A percentile compares a stretch with the other conserved stretches of the same genome.
These are phyloP conservation scores for Danio choprae DNA, from an alignment of 2,797 vertebrate genomes.

Conservation along the genomic window DNA sequence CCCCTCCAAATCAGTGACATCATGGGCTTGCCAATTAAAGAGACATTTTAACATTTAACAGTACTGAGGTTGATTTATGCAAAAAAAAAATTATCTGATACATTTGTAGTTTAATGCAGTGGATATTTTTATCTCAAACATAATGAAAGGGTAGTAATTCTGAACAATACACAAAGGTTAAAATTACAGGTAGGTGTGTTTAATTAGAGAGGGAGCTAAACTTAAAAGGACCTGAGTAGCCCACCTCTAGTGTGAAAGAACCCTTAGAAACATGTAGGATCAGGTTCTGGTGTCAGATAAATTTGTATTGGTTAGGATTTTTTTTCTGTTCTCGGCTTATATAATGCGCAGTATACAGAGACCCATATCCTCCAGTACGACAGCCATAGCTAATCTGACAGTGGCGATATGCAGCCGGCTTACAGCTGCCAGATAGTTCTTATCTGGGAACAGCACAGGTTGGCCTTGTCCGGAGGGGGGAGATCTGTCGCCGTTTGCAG, in stretches of 20 bases:
- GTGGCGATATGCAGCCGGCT: constrained; percentile 44
- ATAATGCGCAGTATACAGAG: constrained; percentile 7
- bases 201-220: no score
- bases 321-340: not conserved
- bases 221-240: no score
- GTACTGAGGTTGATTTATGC: no score
- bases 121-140: no score
- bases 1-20: no score
- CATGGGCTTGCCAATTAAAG: no score
- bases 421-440: constrained; percentile 54
- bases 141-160: no score
- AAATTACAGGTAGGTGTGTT: no score
- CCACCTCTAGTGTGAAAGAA: not conserved
- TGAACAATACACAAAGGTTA: no score
- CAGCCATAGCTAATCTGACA: constrained; percentile 19
- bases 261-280: not conserved
- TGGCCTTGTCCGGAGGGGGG: constrained; percentile 58
- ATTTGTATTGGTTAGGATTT: not conserved
- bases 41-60: no score
- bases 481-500: constrained; percentile 55
- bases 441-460: constrained; percentile 61
- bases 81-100: no score
- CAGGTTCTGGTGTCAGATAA: not conserved
- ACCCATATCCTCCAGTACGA: constrained; percentile 26
- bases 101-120: no score